These are phyloP conservation scores for Capreolus pygargus DNA, from an alignment of 2,113 vertebrate genomes.

Conservation along the genomic window DNA sequence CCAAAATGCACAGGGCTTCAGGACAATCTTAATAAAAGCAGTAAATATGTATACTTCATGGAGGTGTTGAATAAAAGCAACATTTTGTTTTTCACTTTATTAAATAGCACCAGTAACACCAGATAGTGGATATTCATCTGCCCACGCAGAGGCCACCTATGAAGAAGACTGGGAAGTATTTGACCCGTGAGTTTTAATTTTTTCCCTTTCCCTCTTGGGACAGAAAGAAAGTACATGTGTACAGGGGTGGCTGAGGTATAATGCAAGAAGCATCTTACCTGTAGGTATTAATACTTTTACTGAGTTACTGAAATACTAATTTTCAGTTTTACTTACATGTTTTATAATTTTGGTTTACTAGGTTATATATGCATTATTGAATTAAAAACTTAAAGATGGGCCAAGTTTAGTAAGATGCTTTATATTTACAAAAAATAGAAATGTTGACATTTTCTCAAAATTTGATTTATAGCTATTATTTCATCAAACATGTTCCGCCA, in stretches of 20 bases:
- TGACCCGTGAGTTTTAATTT: slow-evolving; percentile 90
- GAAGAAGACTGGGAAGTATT: slow-evolving; percentile 99
- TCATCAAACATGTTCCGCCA: slow-evolving; percentile 98
- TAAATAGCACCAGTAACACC: slow-evolving; percentile 91
- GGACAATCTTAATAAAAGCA: slow-evolving; percentile 5
- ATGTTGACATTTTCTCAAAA: slow-evolving; percentile 56
- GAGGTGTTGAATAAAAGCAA: slow-evolving; percentile 14
- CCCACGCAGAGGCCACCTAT: slow-evolving; percentile 93
- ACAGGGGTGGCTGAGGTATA: neutral
- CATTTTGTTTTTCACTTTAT: slow-evolving; percentile 66
- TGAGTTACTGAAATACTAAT: neutral
- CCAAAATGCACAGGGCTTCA: neutral
- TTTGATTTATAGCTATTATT: slow-evolving; percentile 91
- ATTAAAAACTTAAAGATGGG: slow-evolving; percentile 9
- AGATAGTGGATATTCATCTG: slow-evolving; percentile 91
- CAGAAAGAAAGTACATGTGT: neutral
- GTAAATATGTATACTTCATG: slow-evolving; percentile 23
- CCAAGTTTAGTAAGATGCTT: slow-evolving; percentile 34
- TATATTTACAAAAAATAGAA: slow-evolving; percentile 13
- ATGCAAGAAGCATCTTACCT: neutral
- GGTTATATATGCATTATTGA: neutral
- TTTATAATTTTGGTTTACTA: slow-evolving; percentile 40
- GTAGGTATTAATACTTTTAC: neutral
- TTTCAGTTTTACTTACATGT: slow-evolving; percentile 30
- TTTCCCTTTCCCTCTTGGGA: neutral